Base-by-base conservation (phyloP, 1,140 invertebrate genomes). In the Stegodyphus dumicola region DNA sequence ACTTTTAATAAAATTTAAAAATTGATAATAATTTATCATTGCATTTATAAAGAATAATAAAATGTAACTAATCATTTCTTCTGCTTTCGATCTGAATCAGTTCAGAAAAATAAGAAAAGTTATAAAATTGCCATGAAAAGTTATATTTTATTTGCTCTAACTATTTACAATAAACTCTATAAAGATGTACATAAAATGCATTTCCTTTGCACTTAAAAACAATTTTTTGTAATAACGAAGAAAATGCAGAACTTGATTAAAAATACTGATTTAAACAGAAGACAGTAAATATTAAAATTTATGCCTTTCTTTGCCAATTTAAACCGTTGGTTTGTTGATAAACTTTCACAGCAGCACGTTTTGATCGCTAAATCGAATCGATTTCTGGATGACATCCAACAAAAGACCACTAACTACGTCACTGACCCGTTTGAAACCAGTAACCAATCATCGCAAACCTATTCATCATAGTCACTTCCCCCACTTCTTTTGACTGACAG, bases 391-490 rank as follows among this genome's bases (percentile, higher is more conserved):
- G 52, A 73, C 78, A 73, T 73, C 56, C 18, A 52, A 81, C 78
- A 81, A 52, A 83, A 83, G 56, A n/a, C 69, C 64, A 13, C 71
- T 66, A 66, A n/a, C 73, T 71, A 75, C 71, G 71, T 75, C 71
- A 74, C n/a, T 48, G 60, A 17, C 10, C 54, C 56, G 56, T 60
- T 70, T 53, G 54, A 52, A 75, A 56, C 13, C 48, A 17, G 73
- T 70, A 85, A 85, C 81, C 81, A 85, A 85, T 85, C 81, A 85
- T 85, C 73, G 73, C n/a, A 11, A 85, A 85, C 81, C 81, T 85
- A 85, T 85, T 85, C 81, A 85, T 85, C 81, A 85, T 85, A 85
- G 81, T 85, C 81, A 85, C 81, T 85, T 85, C 81, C 81, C 81
- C 73, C 64, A 49, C 18, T 33, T 11, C 18, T 53, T 51, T 56